Base-by-base conservation (phyloP, 2,113 vertebrate genomes). In the Clarias batrachus region DNA sequence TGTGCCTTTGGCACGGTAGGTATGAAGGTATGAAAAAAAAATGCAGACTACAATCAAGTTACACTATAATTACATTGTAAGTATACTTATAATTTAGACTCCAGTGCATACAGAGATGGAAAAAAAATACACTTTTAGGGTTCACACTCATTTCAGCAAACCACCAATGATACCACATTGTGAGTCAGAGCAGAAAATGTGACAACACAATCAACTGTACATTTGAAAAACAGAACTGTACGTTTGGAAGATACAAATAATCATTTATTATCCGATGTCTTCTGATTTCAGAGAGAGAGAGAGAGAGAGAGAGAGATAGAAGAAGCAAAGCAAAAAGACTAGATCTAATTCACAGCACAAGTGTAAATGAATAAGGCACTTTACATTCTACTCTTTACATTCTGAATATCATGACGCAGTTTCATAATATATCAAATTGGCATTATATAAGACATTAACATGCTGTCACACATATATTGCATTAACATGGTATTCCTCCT, bases 1-100 rank as follows among this genome's bases (percentile, higher is more conserved):
- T 65, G 56, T 84, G 85, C 87, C 87, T 88, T 90, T 87, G 88
- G 90, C 81, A 87, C 19, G 74, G 85, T 33, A 88, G 88, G 86
- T 91, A 87, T 92, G 79, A 90, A 66, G 17, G n/a, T 14, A 23
- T 81, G n/a, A 37, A 37, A 74, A 48, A 82, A 79, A 27, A 56
- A 63, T 33, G 8, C 59, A 37, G 60, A 80, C 48, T 16, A 54
- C 17, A 84, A 30, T 65, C 65, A 77, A 59, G 25, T 73, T 66
- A 33, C 54, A 13, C 17, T 30, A 62, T 74, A 73, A 33, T 81
- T 73, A 48, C 48, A 48, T 48, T 48, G 48, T 48, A 48, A 48
- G 48, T 48, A 48, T 48, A 48, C 48, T 7, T 48, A 48, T 48
- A 48, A 48, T 86, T 57, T 56, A 41, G 3, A 65, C 27, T 73